phyloP scores from a whole-genome alignment of 92 coral and sea anemone species.

The Muricea muricata region DNA sequence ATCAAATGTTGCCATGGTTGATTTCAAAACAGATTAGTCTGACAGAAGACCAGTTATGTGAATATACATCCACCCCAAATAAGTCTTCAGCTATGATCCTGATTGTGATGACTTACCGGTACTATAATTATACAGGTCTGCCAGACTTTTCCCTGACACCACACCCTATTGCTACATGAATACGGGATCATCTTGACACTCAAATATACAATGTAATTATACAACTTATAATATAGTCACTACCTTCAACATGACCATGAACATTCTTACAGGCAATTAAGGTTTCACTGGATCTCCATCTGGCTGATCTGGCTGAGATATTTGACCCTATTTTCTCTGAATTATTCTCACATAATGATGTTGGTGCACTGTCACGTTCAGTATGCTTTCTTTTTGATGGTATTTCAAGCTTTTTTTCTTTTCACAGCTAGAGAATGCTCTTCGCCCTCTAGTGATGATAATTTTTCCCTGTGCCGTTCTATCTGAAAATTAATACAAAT shows the following conservation, averaged over 20 bases:
- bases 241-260: constrained; percentile 6
- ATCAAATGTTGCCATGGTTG: no score
- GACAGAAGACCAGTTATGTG: no score
- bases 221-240: background rate
- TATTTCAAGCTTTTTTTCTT: background rate
- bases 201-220: background rate
- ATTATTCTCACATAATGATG: background rate
- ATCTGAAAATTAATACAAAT: background rate
- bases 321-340: background rate
- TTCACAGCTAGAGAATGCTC: background rate
- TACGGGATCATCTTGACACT: no score
- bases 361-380: background rate
- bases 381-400: constrained; percentile 5
- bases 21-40: no score
- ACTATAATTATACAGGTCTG: no score
- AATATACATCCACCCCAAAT: no score
- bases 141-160: no score
- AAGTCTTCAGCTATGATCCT: no score
- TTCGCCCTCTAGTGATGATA: background rate
- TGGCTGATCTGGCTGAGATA: background rate
- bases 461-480: background rate
- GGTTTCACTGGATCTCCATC: background rate
- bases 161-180: no score
- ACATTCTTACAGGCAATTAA: constrained; percentile 1
- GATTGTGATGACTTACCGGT: no score